These are phyloP conservation scores for Microtus montanus DNA, from an alignment of 2,113 vertebrate species.

Conservation along the genomic window DNA sequence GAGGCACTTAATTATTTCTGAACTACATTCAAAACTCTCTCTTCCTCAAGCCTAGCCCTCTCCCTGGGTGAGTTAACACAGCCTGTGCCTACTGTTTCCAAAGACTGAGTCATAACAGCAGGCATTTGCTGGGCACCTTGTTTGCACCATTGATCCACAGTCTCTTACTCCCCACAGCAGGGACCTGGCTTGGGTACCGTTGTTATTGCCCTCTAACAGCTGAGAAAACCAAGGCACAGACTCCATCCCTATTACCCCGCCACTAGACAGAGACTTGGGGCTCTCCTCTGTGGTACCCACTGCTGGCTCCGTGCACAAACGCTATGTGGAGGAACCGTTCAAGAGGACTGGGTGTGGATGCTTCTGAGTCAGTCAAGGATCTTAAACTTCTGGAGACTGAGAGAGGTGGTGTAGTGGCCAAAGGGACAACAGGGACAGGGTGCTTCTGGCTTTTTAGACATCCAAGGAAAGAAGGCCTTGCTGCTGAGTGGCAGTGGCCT, in stretches of 20 bases:
- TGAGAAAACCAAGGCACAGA: not conserved
- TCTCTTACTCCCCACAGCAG: not conserved
- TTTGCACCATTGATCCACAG: not conserved
- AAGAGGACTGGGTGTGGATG: not conserved
- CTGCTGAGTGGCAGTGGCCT: not conserved
- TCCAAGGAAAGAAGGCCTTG: not conserved
- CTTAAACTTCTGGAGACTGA: not conserved
- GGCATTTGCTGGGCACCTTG: conserved; percentile 25
- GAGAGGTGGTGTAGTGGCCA: no score
- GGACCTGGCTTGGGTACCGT: not conserved
- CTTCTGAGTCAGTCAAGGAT: not conserved
- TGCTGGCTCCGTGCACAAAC: not conserved
- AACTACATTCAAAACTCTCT: conserved; percentile 77
- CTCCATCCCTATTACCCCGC: not conserved
- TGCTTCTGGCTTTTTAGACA: not conserved
- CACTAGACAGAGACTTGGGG: not conserved
- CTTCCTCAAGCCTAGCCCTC: conserved; percentile 40
- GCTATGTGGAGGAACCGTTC: not conserved
- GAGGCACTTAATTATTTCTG: conserved; percentile 81
- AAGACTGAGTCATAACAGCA: not conserved
- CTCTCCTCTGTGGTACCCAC: not conserved
- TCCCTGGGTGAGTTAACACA: conserved; percentile 49
- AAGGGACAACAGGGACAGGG: not conserved
- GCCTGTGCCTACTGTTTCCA: conserved; percentile 47
- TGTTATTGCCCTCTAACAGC: not conserved